These are phyloP conservation scores for Pogoniulus pusillus DNA, from an alignment of 2,797 vertebrate species.

Conservation along the genomic window DNA sequence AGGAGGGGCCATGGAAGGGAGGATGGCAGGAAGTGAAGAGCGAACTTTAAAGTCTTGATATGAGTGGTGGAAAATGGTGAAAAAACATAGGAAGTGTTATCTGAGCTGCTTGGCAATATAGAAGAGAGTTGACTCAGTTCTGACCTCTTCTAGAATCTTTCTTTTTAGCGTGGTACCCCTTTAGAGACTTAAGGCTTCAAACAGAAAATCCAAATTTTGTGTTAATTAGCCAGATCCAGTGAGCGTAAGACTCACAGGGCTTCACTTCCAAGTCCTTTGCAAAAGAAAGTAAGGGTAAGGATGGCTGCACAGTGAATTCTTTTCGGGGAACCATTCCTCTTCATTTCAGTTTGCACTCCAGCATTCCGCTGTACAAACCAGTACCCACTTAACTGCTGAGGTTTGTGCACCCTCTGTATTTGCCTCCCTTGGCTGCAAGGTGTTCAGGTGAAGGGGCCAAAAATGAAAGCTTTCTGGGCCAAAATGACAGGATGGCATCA, in stretches of 20 bases:
- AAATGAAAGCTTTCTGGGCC: not conserved
- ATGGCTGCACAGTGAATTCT: not conserved
- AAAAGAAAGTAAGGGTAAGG: not conserved
- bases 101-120: not conserved
- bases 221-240: not conserved
- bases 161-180: not conserved
- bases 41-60: not conserved
- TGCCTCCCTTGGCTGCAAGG: fast-evolving
- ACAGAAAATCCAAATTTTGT: not conserved
- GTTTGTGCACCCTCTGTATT: not conserved
- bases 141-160: not conserved
- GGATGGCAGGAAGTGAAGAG: not conserved
- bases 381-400: not conserved
- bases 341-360: not conserved
- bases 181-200: not conserved
- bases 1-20: not conserved
- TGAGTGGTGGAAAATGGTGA: not conserved
- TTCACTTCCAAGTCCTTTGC: not conserved
- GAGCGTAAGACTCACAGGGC: not conserved
- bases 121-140: not conserved
- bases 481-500: not conserved
- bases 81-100: not conserved
- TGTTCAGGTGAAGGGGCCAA: not conserved
- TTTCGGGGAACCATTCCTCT: not conserved
- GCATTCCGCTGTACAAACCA: not conserved